Conservation (phyloP, 2,113 vertebrate genomes). For the Xyrauchen texanus region DNA sequence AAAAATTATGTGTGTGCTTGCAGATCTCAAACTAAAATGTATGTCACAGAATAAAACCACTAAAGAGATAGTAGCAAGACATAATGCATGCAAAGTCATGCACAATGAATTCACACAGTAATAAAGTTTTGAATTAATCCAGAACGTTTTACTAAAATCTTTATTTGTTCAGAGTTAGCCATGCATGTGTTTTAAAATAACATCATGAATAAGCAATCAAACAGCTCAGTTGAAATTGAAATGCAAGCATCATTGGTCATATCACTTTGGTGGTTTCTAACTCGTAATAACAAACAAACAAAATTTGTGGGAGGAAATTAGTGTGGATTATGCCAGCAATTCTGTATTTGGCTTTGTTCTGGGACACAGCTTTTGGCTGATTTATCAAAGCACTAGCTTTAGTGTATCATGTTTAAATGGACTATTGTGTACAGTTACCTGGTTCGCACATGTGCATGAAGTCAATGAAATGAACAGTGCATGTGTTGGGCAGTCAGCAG, state of each 20-base stretch:
- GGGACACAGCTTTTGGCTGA: constrained; percentile 19
- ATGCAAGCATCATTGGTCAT: constrained; percentile 4
- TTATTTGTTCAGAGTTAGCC: neutral
- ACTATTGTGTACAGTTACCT: constrained; percentile 18
- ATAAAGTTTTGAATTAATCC: constrained; percentile 3
- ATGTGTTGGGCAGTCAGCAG: neutral
- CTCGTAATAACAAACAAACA: constrained; percentile 13
- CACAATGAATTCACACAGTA: neutral
- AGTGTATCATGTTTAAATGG: constrained; percentile 27
- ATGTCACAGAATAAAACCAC: constrained; percentile 18
- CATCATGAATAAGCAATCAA: constrained; percentile 24
- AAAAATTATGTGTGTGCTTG: constrained; percentile 15
- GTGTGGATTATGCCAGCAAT: constrained; percentile 7
- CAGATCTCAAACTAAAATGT: neutral
- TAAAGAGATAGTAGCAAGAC: too few species aligned
- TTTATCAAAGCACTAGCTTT: neutral
- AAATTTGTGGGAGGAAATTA: constrained; percentile 19
- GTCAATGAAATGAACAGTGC: constrained; percentile 3
- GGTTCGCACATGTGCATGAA: constrained; percentile 15
- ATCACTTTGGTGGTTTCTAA: constrained; percentile 9
- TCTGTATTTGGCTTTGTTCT: constrained; percentile 20
- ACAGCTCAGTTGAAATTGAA: neutral
- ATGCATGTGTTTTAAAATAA: constrained; percentile 3
- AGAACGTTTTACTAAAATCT: neutral
- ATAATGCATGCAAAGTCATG: constrained; percentile 36